Base-by-base conservation (phyloP, 2,113 vertebrate species). In the Colistium nudipinnis region DNA sequence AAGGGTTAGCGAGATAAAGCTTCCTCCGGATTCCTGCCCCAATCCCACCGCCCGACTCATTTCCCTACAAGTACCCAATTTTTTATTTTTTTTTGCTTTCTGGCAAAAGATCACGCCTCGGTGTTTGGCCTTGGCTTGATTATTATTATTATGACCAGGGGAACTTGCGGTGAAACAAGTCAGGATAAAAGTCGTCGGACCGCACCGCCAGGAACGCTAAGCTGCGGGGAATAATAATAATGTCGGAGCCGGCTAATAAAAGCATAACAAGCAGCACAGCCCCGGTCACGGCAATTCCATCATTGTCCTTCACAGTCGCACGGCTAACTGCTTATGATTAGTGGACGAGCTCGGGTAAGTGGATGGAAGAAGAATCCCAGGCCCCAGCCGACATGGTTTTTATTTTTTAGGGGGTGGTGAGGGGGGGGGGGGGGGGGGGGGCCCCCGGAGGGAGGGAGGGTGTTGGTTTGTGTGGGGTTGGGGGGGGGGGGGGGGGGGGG, bases 1-100 rank as follows among this genome's bases (percentile, higher is more conserved):
- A 77, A 66, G 81, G 44, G 71, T 81, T 79, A 52, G 73, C 17
- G 59, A 91, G 90, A 92, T 92, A 92, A 92, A 87, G 80, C 70
- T 76, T 86, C 56, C 77, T 73, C 71, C 33, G 69, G 83, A 91
- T 86, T 88, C 68, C 65, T 30, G 36, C 84, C 85, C 69, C 81
- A 79, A 84, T 87, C 77, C 86, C 53, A 62, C 52, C 22, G 63
- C 78, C 71, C 14, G 33, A 68, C 76, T 79, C 35, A n/a, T 69
- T 83, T 74, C 63, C 60, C 57, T 55, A 60, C 72, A 55, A 81
- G 80, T 80, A 72, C 62, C 78, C 83, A 84, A n/a, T n/a, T n/a
- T n/a, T n/a, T n/a, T 76, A 41, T 52, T 85, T 80, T 84, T 43
- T 38, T 65, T 52, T 59, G 55, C 68, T 65, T 51, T 64, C 66